Conservation (phyloP, 2,888 invertebrate genomes). For the Bellardia pandia region DNA sequence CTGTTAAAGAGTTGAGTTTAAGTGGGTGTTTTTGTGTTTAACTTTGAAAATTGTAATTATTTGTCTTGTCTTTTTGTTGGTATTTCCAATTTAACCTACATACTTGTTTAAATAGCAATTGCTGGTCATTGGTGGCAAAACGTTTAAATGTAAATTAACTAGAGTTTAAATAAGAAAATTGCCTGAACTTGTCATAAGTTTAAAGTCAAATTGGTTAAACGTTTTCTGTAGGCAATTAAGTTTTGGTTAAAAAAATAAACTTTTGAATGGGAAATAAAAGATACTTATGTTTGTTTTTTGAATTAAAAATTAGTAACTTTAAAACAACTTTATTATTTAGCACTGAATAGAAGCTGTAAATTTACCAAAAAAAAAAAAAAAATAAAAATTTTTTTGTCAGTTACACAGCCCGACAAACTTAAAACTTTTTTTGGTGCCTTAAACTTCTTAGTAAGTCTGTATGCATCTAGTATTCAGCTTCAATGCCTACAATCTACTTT, state of each 20-base stretch:
- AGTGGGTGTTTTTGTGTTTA: conserved; percentile 59
- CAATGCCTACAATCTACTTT: too few species aligned
- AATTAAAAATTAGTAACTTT: too few species aligned
- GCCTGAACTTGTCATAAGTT: conserved; percentile 43
- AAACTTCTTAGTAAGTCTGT: too few species aligned
- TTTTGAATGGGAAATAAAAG: too few species aligned
- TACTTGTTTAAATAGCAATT: conserved; percentile 26
- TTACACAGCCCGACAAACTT: too few species aligned
- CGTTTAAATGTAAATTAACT: conserved; percentile 30
- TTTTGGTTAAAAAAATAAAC: neutral
- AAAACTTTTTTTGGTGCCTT: too few species aligned
- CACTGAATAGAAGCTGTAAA: too few species aligned
- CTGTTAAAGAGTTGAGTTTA: neutral
- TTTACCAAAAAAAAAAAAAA: too few species aligned
- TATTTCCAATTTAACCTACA: conserved; percentile 53
- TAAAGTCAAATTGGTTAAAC: neutral
- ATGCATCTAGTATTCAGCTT: too few species aligned
- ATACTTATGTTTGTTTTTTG: too few species aligned
- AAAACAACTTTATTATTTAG: too few species aligned
- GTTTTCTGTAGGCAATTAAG: neutral
- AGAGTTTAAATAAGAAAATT: conserved; percentile 3
- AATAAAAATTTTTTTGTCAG: too few species aligned
- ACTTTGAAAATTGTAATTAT: conserved; percentile 52
- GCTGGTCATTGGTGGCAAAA: conserved; percentile 6
- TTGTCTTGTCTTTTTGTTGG: conserved; percentile 51